phyloP scores from a whole-genome alignment of 2,888 invertebrate genomes.

The Archips xylosteana region DNA sequence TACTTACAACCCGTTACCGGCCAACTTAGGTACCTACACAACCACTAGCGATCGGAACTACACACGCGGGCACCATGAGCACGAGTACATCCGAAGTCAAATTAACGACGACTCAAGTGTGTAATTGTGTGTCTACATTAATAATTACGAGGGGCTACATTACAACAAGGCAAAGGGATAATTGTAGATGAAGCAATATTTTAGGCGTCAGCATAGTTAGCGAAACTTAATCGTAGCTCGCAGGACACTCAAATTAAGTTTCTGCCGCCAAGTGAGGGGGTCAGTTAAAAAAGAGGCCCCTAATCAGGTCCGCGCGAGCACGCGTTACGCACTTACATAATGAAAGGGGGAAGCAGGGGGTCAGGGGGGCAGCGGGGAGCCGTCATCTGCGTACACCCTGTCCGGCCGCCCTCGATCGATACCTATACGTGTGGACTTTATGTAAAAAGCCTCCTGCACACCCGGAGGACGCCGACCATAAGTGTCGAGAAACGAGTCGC shows the following conservation, averaged over 20 bases:
- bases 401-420: conserved; percentile 84
- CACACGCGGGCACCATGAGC: background rate
- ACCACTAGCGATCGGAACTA: background rate
- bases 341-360: conserved; percentile 81
- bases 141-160: conserved; percentile 17
- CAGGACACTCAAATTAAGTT: conserved; percentile 81
- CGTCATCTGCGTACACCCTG: conserved; percentile 85
- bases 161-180: conserved; percentile 48
- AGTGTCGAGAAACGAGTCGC: conserved; percentile 85
- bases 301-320: conserved; percentile 85
- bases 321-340: conserved; percentile 86
- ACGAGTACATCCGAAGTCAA: conserved; percentile 3
- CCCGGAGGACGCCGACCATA: conserved; percentile 84
- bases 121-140: conserved; percentile 1
- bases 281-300: conserved; percentile 85
- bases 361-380: conserved; percentile 66
- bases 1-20: conserved; percentile 5
- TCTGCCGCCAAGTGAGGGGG: conserved; percentile 80
- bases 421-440: conserved; percentile 86
- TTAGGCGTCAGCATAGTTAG: conserved; percentile 55
- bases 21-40: background rate
- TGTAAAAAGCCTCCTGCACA: conserved; percentile 85
- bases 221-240: conserved; percentile 68
- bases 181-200: conserved; percentile 48
- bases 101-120: conserved; percentile 1